A percentile compares a stretch with the other conserved stretches of the same genome.
These are phyloP conservation scores for Porites australiensis DNA, from an alignment of 64 coral and sea anemone species.

Conservation along the genomic window DNA sequence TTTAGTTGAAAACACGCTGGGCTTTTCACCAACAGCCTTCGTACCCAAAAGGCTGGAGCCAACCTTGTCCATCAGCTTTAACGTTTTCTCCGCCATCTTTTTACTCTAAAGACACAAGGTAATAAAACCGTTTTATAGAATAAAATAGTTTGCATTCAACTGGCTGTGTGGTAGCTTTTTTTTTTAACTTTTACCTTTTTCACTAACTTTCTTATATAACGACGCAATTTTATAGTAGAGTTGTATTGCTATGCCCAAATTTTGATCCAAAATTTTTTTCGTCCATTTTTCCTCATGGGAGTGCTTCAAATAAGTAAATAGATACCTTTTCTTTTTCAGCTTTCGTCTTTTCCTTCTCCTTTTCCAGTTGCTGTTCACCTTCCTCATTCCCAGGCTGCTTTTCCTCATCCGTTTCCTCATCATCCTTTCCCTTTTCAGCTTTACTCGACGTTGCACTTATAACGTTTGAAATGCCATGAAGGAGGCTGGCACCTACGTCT, in stretches of 20 bases:
- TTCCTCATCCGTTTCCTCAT: neutral
- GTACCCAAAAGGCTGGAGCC: conserved; percentile 83
- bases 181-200: too few relatives aligned
- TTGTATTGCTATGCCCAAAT: too few relatives aligned
- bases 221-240: too few relatives aligned
- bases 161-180: neutral
- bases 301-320: too few relatives aligned
- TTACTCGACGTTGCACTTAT: conserved; percentile 41
- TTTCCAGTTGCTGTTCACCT: conserved; percentile 22
- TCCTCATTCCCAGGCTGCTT: neutral
- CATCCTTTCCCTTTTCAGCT: conserved; percentile 1
- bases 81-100: conserved; percentile 75
- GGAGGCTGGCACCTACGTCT: conserved; percentile 62
- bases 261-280: too few relatives aligned
- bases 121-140: neutral
- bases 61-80: conserved; percentile 79
- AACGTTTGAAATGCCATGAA: conserved; percentile 66
- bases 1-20: conserved; percentile 77
- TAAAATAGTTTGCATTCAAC: neutral
- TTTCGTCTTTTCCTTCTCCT: conserved; percentile 42
- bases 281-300: too few relatives aligned
- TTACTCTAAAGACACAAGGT: conserved; percentile 56
- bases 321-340: conserved; percentile 5
- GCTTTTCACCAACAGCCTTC: conserved; percentile 85
- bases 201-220: too few relatives aligned